Base-by-base conservation (phyloP, 1,140 invertebrate genomes). In the Bombus picipes region DNA sequence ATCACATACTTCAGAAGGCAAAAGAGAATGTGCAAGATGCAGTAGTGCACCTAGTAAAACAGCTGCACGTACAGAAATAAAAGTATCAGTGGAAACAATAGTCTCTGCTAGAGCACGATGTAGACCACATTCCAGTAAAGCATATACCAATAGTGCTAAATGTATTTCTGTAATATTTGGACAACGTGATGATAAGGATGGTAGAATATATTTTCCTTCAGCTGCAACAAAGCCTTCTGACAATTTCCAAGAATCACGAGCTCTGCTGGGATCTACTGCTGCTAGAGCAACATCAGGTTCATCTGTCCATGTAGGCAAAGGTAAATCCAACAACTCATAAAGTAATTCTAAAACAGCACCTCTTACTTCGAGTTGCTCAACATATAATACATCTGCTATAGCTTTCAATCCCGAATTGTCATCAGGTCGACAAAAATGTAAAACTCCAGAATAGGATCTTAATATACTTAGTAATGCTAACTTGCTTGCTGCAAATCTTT, bases 131-230 rank as follows among this genome's bases (percentile, higher is more conserved):
- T 98, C 97, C 65, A 99, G 95, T 93, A 99, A 98, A 90, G 98
- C 97, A 91, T 98, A 98, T 12, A 99, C 96, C 83, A 99, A 94
- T 32, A 99, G 94, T n/a, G 98, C 97, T 88, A 98, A 95, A 95
- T 99, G 98, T 93, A 99, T 98, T 93, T 99, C 98, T 71, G 97
- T 97, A 83, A 99, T 96, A 94, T 99, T 99, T 3, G 98, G 97
- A 85, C 98, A 98, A 78, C 97, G 97, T 57, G 97, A 97, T 47
- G 97, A 96, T 34, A 98, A 94, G 91, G 98, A 97, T 47, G 98
- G 98, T 92, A 99, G 94, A 85, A 99, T 97, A 34, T 96, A 96
- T 81, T 96, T 96, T 25, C 98, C 98, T 95, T 99, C 99, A 59
- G 97, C 97, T 10, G 98, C 98, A 1, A 99, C 97, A 94, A 99